These are phyloP conservation scores for Lagopus leucura DNA, from an alignment of 2,113 vertebrate genomes.

Conservation along the genomic window DNA sequence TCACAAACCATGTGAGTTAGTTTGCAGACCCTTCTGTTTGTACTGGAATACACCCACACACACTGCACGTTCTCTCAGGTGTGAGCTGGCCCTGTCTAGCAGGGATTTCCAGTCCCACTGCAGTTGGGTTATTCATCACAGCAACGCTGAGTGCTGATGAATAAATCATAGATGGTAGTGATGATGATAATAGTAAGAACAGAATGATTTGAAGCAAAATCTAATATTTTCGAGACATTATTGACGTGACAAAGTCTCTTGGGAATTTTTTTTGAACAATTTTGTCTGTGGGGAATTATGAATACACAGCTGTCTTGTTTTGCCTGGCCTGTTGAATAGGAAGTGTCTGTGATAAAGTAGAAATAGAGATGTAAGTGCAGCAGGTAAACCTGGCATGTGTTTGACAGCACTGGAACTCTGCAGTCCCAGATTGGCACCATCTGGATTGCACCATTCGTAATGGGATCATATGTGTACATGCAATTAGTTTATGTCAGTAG, in stretches of 20 bases:
- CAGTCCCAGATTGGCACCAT: slow-evolving; percentile 58
- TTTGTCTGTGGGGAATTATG: background rate
- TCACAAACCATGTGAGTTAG: background rate
- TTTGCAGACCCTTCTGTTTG: background rate
- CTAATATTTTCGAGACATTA: background rate
- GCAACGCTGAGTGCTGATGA: background rate
- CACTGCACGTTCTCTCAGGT: background rate
- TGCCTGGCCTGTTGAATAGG: background rate
- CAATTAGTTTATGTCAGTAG: slow-evolving; percentile 67
- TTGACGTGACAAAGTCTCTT: background rate
- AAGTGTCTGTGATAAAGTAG: background rate
- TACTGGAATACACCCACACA: background rate
- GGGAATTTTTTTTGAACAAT: background rate
- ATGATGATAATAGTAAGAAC: background rate
- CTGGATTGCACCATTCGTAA: slow-evolving; percentile 59
- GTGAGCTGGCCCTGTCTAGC: background rate
- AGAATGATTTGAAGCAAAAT: background rate
- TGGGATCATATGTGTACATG: slow-evolving; percentile 52
- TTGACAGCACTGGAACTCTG: slow-evolving; percentile 43
- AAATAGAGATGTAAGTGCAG: slow-evolving; percentile 20
- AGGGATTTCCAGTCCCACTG: background rate
- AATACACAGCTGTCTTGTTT: background rate
- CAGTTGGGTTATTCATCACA: background rate
- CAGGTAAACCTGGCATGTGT: slow-evolving; percentile 16
- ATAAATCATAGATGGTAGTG: background rate